Evolutionary conservation across 2,888 invertebrate genomes (phyloP).

Genomic region (Emmelina monodactyla): DNA sequence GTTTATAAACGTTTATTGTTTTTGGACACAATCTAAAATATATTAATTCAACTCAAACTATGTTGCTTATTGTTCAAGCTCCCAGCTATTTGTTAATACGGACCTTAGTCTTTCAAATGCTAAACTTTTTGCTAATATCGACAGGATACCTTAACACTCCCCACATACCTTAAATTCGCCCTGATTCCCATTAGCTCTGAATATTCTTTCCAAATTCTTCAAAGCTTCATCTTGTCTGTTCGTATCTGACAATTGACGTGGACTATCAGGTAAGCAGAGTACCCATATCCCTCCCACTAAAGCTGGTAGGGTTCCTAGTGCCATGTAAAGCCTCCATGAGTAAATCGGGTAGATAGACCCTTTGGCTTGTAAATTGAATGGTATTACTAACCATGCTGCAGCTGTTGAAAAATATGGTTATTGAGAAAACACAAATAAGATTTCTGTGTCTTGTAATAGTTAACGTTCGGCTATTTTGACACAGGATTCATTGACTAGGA

Average conservation of each 20-base stretch:
- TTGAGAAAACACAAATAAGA: no score
- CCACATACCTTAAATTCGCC: conserved; percentile 64
- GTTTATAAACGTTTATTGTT: no score
- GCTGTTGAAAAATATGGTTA: no score
- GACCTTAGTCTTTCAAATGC: not conserved
- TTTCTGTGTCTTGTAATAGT: no score
- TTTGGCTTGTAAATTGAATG: conserved; percentile 37
- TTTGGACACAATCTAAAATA: no score
- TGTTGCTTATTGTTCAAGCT: no score
- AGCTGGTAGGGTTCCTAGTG: conserved; percentile 70
- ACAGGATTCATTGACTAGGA: no score
- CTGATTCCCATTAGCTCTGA: conserved; percentile 41
- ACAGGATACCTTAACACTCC: no score
- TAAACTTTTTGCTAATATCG: not conserved
- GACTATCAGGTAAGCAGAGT: conserved; percentile 73
- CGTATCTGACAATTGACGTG: conserved; percentile 69
- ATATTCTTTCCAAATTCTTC: conserved; percentile 64
- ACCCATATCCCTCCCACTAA: conserved; percentile 67
- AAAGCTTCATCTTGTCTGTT: conserved; percentile 67
- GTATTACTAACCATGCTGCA: conserved; percentile 72
- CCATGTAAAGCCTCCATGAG: conserved; percentile 77
- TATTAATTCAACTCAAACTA: no score
- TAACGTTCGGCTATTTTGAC: no score
- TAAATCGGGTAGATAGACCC: conserved; percentile 53
- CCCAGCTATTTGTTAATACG: no score